A percentile compares a stretch with the other conserved stretches of the same genome.
phyloP scores from a whole-genome alignment of 1,140 invertebrate species.

The Battus philenor region DNA sequence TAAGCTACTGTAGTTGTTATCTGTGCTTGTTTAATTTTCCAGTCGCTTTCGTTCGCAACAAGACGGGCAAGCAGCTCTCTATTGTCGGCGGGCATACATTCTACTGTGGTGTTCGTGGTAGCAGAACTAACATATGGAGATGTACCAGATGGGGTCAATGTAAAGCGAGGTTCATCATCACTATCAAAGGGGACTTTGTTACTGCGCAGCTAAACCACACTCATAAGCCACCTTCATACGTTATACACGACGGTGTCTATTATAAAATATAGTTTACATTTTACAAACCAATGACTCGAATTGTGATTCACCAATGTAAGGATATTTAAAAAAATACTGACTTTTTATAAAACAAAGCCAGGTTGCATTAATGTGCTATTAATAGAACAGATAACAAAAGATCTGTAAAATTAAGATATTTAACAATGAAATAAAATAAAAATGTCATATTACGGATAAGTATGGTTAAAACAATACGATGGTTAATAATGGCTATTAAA shows the following conservation, averaged over 20 bases:
- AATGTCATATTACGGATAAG: too few relatives aligned
- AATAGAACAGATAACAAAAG: too few relatives aligned
- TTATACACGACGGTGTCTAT: slow-evolving; percentile 28
- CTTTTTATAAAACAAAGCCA: too few relatives aligned
- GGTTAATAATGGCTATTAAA: too few relatives aligned
- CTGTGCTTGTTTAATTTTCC: slow-evolving; percentile 2
- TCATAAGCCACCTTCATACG: slow-evolving; percentile 24
- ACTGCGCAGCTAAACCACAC: slow-evolving; percentile 22
- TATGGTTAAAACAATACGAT: too few relatives aligned
- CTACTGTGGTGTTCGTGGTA: slow-evolving; percentile 28
- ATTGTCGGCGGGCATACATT: slow-evolving; percentile 33
- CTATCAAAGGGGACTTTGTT: slow-evolving; percentile 18
- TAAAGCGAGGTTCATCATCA: slow-evolving; percentile 35
- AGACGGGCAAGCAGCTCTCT: slow-evolving; percentile 31
- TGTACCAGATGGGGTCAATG: slow-evolving; percentile 40
- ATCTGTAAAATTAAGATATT: too few relatives aligned
- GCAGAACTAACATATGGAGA: slow-evolving; percentile 32
- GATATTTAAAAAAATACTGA: too few relatives aligned
- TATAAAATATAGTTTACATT: slow-evolving; percentile 23
- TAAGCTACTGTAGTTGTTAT: too few relatives aligned
- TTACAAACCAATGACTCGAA: too few relatives aligned
- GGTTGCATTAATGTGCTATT: too few relatives aligned
- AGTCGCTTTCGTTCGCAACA: slow-evolving; percentile 32
- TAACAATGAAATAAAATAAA: too few relatives aligned
- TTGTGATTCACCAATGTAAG: too few relatives aligned